Evolutionary conservation across 1,140 invertebrate species (phyloP).

Genomic region (Callitettix versicolor): DNA sequence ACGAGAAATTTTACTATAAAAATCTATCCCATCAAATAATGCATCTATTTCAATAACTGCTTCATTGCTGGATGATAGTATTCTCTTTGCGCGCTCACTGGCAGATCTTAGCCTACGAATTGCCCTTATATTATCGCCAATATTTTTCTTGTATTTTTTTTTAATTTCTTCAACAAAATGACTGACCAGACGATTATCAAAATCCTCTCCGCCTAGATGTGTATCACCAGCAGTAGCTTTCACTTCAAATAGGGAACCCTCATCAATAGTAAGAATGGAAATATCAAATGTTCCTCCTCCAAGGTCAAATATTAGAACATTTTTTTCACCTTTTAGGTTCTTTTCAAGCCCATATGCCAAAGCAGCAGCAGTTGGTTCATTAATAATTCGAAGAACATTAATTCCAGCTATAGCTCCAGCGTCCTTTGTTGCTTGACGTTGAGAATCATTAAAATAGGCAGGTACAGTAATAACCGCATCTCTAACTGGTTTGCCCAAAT

Average conservation of each 20-base stretch:
- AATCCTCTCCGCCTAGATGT: slow-evolving; percentile 67
- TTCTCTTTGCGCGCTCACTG: slow-evolving; percentile 48
- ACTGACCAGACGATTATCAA: slow-evolving; percentile 69
- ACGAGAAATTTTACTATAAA: slow-evolving; percentile 46
- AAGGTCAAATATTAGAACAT: slow-evolving; percentile 62
- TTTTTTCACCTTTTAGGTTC: slow-evolving; percentile 61
- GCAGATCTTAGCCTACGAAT: slow-evolving; percentile 51
- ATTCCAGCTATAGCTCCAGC: slow-evolving; percentile 53
- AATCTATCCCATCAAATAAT: slow-evolving; percentile 45
- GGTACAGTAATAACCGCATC: slow-evolving; percentile 48
- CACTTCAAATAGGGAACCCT: slow-evolving; percentile 71
- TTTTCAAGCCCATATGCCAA: slow-evolving; percentile 69
- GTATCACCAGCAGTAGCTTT: slow-evolving; percentile 68
- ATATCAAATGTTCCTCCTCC: slow-evolving; percentile 78
- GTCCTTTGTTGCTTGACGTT: slow-evolving; percentile 53
- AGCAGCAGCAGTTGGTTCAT: slow-evolving; percentile 62
- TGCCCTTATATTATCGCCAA: slow-evolving; percentile 36
- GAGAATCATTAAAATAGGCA: slow-evolving; percentile 61
- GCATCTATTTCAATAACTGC: slow-evolving; percentile 46
- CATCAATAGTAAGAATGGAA: slow-evolving; percentile 74
- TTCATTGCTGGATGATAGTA: slow-evolving; percentile 44
- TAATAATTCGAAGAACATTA: slow-evolving; percentile 75
- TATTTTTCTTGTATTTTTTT: slow-evolving; percentile 40
- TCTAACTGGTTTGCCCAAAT: slow-evolving; percentile 34
- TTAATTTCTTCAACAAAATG: slow-evolving; percentile 50